phyloP scores from a whole-genome alignment of 2,113 vertebrate genomes.

The Pituophis catenifer region DNA sequence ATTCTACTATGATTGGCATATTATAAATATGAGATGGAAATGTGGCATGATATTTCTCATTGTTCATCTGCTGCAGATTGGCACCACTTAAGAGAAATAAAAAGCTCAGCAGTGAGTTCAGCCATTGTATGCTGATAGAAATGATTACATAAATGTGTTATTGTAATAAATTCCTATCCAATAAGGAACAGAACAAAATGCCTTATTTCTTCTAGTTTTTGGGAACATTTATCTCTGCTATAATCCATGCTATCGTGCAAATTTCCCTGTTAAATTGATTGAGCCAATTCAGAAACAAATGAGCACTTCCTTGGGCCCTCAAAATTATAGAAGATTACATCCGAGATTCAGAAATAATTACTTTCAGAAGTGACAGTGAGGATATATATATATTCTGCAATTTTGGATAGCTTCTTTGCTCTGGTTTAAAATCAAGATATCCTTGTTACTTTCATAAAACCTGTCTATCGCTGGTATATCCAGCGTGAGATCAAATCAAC shows the following conservation, averaged over 20 bases:
- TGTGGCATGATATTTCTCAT: not conserved
- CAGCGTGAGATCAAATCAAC: slow-evolving; percentile 30
- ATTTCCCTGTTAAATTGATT: slow-evolving; percentile 47
- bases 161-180: slow-evolving; percentile 50
- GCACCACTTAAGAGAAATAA: slow-evolving; percentile 28
- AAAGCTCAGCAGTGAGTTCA: not conserved
- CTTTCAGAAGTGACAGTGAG: slow-evolving; percentile 49
- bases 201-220: slow-evolving; percentile 25
- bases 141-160: slow-evolving; percentile 45
- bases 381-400: slow-evolving; percentile 28
- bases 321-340: slow-evolving; percentile 55
- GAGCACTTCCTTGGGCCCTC: slow-evolving; percentile 18
- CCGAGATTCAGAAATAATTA: slow-evolving; percentile 60
- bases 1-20: not conserved
- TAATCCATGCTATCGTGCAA: not conserved
- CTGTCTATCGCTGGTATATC: slow-evolving; percentile 36
- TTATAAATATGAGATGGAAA: not conserved
- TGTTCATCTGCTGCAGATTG: slow-evolving; percentile 36
- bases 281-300: slow-evolving; percentile 43
- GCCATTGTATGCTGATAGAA: slow-evolving; percentile 20
- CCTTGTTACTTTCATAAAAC: slow-evolving; percentile 45
- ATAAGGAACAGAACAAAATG: slow-evolving; percentile 35
- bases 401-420: slow-evolving; percentile 58
- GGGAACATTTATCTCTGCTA: not conserved
- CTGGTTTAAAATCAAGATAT: slow-evolving; percentile 58